These are phyloP conservation scores for Aphaenogaster rudis DNA, from an alignment of 1,140 invertebrate genomes.

Conservation along the genomic window DNA sequence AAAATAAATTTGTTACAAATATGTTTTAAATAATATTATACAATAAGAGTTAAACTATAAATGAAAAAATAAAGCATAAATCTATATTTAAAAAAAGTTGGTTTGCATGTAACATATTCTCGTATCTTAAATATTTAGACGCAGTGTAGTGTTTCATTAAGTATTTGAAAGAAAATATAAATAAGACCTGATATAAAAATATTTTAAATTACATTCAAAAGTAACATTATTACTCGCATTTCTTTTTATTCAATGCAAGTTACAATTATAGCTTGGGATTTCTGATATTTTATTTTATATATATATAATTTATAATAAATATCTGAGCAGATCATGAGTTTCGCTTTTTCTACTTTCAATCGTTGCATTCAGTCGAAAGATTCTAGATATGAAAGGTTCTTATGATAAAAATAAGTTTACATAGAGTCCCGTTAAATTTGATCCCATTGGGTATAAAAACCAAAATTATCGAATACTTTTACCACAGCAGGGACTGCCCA, in stretches of 20 bases:
- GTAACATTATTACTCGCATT: neutral
- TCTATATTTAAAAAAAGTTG: neutral
- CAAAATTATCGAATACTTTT: too few species aligned
- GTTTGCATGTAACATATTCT: neutral
- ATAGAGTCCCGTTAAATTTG: too few species aligned
- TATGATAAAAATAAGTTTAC: neutral
- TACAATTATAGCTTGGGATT: neutral
- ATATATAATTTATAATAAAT: neutral
- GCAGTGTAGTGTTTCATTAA: neutral
- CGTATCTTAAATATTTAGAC: neutral
- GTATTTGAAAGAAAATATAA: neutral
- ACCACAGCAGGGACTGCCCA: too few species aligned
- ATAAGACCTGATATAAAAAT: constrained; percentile 1
- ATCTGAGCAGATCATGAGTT: neutral
- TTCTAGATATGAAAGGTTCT: neutral
- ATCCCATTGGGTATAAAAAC: too few species aligned
- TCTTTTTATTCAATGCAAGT: neutral
- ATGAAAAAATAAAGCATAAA: constrained; percentile 19
- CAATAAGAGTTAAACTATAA: neutral
- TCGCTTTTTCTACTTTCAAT: neutral
- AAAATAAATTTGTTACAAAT: neutral
- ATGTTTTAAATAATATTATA: constrained; percentile 14
- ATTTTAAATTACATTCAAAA: neutral
- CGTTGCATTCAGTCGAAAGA: neutral
- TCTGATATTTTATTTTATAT: neutral